Evolutionary conservation across 2,113 vertebrate species (phyloP).

Genomic region (Bagarius yarrelli): DNA sequence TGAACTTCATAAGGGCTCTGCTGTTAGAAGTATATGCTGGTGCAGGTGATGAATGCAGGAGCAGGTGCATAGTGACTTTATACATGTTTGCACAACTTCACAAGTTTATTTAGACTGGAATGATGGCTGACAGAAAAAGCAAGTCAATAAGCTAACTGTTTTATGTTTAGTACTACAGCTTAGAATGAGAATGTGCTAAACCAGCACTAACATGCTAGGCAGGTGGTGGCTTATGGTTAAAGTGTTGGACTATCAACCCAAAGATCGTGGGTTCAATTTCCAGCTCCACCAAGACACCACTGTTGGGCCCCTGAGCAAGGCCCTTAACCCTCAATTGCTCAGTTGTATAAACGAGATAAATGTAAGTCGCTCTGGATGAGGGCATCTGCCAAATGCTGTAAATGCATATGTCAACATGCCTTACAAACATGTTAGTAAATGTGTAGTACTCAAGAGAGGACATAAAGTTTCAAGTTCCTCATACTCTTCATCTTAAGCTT

Average conservation of each 20-base stretch:
- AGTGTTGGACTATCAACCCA: too few relatives aligned
- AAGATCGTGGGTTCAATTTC: too few relatives aligned
- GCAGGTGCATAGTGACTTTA: background rate
- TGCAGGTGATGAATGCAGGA: background rate
- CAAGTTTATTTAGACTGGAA: background rate
- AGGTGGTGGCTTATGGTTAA: too few relatives aligned
- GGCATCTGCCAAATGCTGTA: too few relatives aligned
- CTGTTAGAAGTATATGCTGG: background rate
- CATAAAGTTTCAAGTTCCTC: conserved; percentile 38
- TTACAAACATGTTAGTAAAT: conserved; percentile 13
- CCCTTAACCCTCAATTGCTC: too few relatives aligned
- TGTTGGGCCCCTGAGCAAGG: too few relatives aligned
- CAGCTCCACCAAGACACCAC: too few relatives aligned
- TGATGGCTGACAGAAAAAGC: background rate
- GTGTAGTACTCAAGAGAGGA: conserved; percentile 34
- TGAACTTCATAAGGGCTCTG: background rate
- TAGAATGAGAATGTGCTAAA: conserved; percentile 12
- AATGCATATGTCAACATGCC: too few relatives aligned
- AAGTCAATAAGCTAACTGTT: background rate
- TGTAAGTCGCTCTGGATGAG: too few relatives aligned
- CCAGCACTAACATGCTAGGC: conserved; percentile 18
- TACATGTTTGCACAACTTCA: conserved; percentile 6
- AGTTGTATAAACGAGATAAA: too few relatives aligned
- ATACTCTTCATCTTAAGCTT: background rate
- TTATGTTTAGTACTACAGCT: background rate